Evolutionary conservation across 2,113 vertebrate species (phyloP).

Genomic region (Ondatra zibethicus): DNA sequence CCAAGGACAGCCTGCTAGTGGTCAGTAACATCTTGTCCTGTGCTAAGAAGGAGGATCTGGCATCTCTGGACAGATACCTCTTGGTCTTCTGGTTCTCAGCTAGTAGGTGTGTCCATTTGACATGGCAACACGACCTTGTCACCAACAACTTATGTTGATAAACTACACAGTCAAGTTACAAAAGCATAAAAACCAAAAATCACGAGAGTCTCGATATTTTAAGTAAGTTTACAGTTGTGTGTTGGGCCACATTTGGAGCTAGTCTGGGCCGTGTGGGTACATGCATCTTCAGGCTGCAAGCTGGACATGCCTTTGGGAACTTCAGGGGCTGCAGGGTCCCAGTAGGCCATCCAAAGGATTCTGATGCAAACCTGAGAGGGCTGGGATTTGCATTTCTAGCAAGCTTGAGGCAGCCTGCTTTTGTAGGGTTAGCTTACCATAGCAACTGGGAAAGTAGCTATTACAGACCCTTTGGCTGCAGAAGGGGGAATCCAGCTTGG

Average conservation of each 20-base stretch:
- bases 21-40: fast-evolving
- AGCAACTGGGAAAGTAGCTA: neutral
- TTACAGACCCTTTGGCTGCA: neutral
- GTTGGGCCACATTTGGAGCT: neutral
- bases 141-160: neutral
- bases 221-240: neutral
- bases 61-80: neutral
- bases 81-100: neutral
- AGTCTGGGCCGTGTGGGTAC: neutral
- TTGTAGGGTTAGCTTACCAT: neutral
- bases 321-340: neutral
- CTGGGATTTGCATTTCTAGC: neutral
- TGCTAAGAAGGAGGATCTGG: neutral
- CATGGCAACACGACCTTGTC: neutral
- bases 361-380: neutral
- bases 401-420: no score
- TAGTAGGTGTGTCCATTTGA: neutral
- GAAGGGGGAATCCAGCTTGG: neutral
- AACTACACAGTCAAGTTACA: no score
- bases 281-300: neutral
- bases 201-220: neutral
- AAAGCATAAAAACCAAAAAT: neutral
- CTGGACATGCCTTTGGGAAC: neutral
- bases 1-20: no score
- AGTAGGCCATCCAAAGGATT: neutral